Base-by-base conservation (phyloP, 2,113 vertebrate genomes). In the Elanus axillaris region DNA sequence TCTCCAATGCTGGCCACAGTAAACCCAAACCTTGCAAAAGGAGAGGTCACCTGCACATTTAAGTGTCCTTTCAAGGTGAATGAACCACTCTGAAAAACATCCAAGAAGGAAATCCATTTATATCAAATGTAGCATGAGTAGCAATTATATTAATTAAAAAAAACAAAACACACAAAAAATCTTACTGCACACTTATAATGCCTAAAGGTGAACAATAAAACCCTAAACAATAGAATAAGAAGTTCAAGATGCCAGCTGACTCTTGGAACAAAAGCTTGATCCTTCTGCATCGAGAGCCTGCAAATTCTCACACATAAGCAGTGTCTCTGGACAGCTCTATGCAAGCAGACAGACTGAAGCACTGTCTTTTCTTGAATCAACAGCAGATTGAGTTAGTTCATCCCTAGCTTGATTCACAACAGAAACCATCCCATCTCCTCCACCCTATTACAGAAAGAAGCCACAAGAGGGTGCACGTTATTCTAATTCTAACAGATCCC, bases 11-110 rank as follows among this genome's bases (percentile, higher is more conserved):
- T 82, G 20, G 97, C 97, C 64, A 98, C 94, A 22, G 98, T 93
- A 87, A 98, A 98, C 15, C 98, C 98, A 96, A 98, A 98, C 72
- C 98, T 98, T 66, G 98, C 98, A 45, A 94, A 97, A 31, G 60
- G 25, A 88, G 97, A 87, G 16, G 63, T 56, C 5, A 83, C 73
- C 48, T 93, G 58, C 26, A 97, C 96, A 0, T 7, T 55, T 50
- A 95, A 76, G 7, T 3, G 69, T n/a, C 15, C 38, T 71, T 38
- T 38, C 69, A 71, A 80, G 63, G 92, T 68, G 85, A 97, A 97
- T 32, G 19, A 88, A 53, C 63, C 91, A 62, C 47, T 50, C 97
- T 98, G 94, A 10, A 92, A 96, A 94, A 48, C 23, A 96, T 10
- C 55, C 52, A 19, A 42, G 29, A 31, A 48, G n/a, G 52, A 95